These are phyloP conservation scores for Calliphora vomitoria DNA, from an alignment of 2,888 invertebrate genomes.

Conservation along the genomic window DNA sequence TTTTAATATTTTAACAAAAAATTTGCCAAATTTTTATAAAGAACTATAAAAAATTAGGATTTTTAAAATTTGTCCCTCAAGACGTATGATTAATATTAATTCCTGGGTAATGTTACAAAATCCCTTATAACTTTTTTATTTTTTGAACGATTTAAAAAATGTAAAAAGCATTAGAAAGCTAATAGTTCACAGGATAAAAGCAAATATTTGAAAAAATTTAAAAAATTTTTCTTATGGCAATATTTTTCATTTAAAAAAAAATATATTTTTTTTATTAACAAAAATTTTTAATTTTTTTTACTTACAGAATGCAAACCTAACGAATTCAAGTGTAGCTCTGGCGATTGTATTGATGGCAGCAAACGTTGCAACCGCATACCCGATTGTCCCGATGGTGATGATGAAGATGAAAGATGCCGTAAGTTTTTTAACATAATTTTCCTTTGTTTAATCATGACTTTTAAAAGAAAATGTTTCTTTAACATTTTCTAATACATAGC, in stretches of 20 bases:
- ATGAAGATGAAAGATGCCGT: constrained; percentile 86
- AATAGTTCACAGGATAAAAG: background rate
- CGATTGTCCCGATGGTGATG: constrained; percentile 87
- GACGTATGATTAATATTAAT: constrained; percentile 18
- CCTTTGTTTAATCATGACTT: background rate
- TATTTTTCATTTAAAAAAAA: constrained; percentile 1
- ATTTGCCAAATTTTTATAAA: too few species aligned
- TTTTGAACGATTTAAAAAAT: background rate
- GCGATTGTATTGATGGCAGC: constrained; percentile 86
- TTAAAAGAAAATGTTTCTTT: background rate
- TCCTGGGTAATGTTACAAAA: background rate
- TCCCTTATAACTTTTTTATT: background rate
- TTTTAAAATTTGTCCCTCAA: background rate
- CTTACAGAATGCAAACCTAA: constrained; percentile 85
- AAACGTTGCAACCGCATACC: constrained; percentile 85
- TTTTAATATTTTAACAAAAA: too few species aligned
- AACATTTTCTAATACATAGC: background rate
- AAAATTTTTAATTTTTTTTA: constrained; percentile 51
- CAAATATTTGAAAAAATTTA: background rate
- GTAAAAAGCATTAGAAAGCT: background rate
- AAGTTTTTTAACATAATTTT: constrained; percentile 77
- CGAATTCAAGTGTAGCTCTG: constrained; percentile 88
- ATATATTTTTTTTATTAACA: background rate
- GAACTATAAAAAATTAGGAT: background rate
- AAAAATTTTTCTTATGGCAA: background rate